Evolutionary conservation across 53 echinoderm and acorn worm species (phyloP), one percentile per base, ranked within the genome.

Genomic region (Patiria pectinifera): DNA sequence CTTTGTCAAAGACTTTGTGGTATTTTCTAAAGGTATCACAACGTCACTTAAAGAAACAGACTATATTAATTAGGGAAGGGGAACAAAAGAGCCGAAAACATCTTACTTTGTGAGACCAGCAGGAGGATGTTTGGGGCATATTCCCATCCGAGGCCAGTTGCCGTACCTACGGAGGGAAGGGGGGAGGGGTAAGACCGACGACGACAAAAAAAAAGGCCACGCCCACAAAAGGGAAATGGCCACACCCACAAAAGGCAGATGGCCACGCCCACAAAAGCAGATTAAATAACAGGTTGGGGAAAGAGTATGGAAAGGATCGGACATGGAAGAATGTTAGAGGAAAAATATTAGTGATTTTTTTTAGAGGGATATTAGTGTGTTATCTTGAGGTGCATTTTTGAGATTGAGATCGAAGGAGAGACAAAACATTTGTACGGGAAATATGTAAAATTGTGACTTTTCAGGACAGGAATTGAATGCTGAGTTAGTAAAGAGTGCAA

Each of bases 41-140:
- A 53, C 8, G 53, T 8, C 53, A 6, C 53, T 53, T 53, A 6
- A 53, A 53, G 11, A 10, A 74, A 74, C 4, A 74, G 74, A 70
- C 19, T 4, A 3, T 23, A 74, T 74, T 74, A n/a, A 5, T 74
- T 24, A 24, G 59, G 61, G 26, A 25, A 48, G 66, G 80, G 53
- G 89, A 62, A 19, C 80, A 89, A 79, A 89, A 89, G 62, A 89
- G 89, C 89, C 80, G 48, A 89, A 89, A 89, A 86, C 62, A 66
- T 89, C 89, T 89, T 89, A 89, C 89, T 89, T 89, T 89, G 89
- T 43, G 21, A 66, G 89, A 78, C 80, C 89, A 1, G 63, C 62
- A 79, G 89, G 79, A 45, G 89, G 89, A 89, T 89, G 89, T 89
- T 89, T 89, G 47, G 89, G 89, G 89, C 89, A 89, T 62, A 89